These are phyloP conservation scores for Limnephilus lunatus DNA, from an alignment of 2,888 invertebrate species.

Conservation along the genomic window DNA sequence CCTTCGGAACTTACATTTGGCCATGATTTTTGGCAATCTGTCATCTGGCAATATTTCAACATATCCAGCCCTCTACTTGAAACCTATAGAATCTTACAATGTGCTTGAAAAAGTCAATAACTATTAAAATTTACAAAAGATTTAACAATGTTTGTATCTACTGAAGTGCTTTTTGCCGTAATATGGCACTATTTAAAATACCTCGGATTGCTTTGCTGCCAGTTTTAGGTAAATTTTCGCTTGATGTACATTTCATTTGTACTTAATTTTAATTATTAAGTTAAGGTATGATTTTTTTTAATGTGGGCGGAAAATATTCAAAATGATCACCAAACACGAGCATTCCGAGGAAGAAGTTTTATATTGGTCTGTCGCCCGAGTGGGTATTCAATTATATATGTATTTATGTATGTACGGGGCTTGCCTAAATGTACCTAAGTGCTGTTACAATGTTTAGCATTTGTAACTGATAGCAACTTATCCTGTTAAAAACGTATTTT, in stretches of 20 bases:
- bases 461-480: not conserved
- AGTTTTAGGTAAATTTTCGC: no score
- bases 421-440: not conserved
- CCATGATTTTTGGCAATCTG: not conserved
- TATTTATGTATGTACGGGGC: not conserved
- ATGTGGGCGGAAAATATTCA: no score
- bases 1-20: no score
- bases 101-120: not conserved
- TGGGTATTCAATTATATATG: not conserved
- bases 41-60: not conserved
- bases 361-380: no score
- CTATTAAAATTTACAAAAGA: not conserved
- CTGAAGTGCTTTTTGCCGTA: no score
- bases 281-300: no score
- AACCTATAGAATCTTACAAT: not conserved
- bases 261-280: no score
- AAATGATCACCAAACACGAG: no score
- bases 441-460: not conserved
- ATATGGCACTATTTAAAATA: no score
- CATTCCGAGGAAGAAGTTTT: no score
- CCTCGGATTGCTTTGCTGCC: no score
- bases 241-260: no score
- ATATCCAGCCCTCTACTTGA: not conserved
- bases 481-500: not conserved
- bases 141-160: not conserved